Evolutionary conservation across 1,140 invertebrate species (phyloP).

Genomic region (Drosophila novamexicana): DNA sequence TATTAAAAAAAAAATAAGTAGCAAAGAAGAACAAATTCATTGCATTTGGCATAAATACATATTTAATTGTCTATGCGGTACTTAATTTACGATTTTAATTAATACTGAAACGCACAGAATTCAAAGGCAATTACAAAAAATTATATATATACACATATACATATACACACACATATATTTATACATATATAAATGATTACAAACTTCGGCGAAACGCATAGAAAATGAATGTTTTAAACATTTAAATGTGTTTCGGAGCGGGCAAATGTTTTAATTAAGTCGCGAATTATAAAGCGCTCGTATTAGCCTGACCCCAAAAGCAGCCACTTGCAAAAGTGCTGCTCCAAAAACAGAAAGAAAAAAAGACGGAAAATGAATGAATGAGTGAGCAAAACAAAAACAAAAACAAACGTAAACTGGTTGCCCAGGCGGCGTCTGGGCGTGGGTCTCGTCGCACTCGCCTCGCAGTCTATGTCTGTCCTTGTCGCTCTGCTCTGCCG

Average conservation of each 20-base stretch:
- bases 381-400: conserved; percentile 30
- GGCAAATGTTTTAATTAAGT: conserved; percentile 74
- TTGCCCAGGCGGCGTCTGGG: conserved; percentile 44
- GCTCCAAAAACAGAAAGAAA: not conserved
- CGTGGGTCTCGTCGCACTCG: conserved; percentile 7
- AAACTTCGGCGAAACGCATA: conserved; percentile 3
- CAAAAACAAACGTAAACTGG: conserved; percentile 55
- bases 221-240: conserved; percentile 8
- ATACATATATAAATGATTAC: conserved; percentile 19
- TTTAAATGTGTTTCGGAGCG: conserved; percentile 46
- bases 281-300: conserved; percentile 64
- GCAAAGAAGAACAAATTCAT: conserved; percentile 1
- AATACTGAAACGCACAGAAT: conserved; percentile 22
- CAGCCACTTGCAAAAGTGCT: conserved; percentile 37
- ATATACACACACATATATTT: conserved; percentile 4
- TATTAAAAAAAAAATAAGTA: not conserved
- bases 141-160: too few relatives aligned
- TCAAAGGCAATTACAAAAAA: conserved; percentile 12
- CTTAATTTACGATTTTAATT: conserved; percentile 63
- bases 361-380: conserved; percentile 40
- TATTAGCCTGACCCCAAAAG: conserved; percentile 70
- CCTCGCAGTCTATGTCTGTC: conserved; percentile 16
- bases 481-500: conserved; percentile 32
- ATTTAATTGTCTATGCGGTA: conserved; percentile 49
- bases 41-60: conserved; percentile 55